Base-by-base conservation (phyloP, 2,797 vertebrate genomes). In the Sebastes aleutianus region DNA sequence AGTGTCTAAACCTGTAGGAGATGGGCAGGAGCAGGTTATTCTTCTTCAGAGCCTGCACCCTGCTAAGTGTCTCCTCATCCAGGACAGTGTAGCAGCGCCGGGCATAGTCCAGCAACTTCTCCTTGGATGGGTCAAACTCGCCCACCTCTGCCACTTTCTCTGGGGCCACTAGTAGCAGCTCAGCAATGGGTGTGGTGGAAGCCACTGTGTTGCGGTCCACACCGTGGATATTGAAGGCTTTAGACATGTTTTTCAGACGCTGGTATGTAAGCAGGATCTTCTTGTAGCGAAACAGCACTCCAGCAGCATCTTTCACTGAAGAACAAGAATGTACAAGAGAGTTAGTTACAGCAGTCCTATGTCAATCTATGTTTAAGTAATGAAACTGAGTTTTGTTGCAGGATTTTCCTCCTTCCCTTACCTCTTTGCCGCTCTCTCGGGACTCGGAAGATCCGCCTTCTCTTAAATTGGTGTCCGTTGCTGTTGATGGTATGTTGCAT, bases 181-280 rank as follows among this genome's bases (percentile, higher is more conserved):
- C 97, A 0, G 97, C 97, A 4, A 98, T 98, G 39, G 97, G 97
- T 1, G 97, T 98, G 68, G 97, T 98, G 62, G 97, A 96, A 2
- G 97, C 97, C 88, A 98, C 97, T 0, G 97, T 98, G 95, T 98
- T 98, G 56, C 97, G 96, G 88, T 98, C 97, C 47, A 98, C 97
- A 1, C 97, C 97, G 29, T 98, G 97, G 88, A 98, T 96, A 81
- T 97, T 97, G 26, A 98, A 98, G 73, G 97, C 97, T 88, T 97
- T 96, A 1, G 97, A 97, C 97, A 98, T 98, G 87, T 97, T 98
- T 90, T 98, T 98, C 70, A 98, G 92, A 74, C 96, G 96, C 93
- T 98, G 97, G 89, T 97, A 98, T 14, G 97, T 98, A 67, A 96
- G 96, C 50, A 98, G 94, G 88, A 98, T 98, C 94, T 98, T 98